Percentiles rank a stretch among this genome's conserved stretches.
Evolutionary conservation across 2,888 invertebrate genomes (phyloP).

Genomic region (Amiota minor): DNA sequence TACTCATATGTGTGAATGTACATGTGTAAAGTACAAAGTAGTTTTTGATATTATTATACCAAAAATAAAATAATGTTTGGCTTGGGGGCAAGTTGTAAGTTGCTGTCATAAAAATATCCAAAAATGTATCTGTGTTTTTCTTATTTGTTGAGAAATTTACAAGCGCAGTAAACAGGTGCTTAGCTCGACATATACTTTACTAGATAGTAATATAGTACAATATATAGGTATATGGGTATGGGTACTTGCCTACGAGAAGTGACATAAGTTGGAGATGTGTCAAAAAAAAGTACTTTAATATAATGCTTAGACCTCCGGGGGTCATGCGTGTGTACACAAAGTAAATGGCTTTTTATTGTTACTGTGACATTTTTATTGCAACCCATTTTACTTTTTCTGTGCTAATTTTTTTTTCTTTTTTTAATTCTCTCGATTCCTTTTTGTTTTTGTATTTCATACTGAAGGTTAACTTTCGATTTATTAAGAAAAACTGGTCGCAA

Average conservation of each 20-base stretch:
- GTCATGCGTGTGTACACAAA: background rate
- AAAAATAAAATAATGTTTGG: background rate
- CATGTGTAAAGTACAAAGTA: background rate
- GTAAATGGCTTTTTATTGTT: background rate
- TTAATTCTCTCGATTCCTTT: background rate
- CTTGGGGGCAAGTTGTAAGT: background rate
- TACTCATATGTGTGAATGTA: background rate
- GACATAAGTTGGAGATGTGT: background rate
- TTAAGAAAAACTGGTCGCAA: background rate
- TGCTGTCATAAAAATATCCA: slow-evolving; percentile 7
- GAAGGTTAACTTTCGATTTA: background rate
- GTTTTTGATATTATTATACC: background rate
- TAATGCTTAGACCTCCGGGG: slow-evolving; percentile 8
- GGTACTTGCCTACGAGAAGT: background rate
- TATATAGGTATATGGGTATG: no score
- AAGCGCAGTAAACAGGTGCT: slow-evolving; percentile 3
- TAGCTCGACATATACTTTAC: background rate
- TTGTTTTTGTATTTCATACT: background rate
- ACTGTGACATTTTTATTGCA: background rate
- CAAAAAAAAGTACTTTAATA: background rate
- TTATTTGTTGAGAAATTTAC: background rate
- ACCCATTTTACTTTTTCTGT: no score
- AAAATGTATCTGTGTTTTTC: background rate
- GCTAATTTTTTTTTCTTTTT: no score
- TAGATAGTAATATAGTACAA: no score